Conservation (phyloP, 1,140 invertebrate genomes). For the Papilio machaon region DNA sequence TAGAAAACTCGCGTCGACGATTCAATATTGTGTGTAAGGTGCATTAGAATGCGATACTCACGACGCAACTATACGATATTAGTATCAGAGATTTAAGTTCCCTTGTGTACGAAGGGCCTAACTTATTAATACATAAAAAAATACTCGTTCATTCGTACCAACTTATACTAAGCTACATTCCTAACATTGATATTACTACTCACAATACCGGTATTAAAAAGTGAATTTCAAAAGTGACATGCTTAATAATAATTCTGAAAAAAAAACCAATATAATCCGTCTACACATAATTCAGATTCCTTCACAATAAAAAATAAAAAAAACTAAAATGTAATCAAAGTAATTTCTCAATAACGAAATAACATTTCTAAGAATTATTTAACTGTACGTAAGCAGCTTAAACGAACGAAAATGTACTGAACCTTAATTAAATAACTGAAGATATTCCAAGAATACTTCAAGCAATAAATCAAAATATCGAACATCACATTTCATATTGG, state of each 20-base stretch:
- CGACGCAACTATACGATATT: too few relatives aligned
- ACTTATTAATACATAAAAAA: neutral
- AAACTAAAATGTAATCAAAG: conserved; percentile 1
- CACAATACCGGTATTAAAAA: neutral
- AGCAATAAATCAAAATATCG: neutral
- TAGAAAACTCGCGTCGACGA: too few relatives aligned
- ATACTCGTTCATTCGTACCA: neutral
- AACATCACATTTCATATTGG: conserved; percentile 26
- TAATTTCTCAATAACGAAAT: neutral
- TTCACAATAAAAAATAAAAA: neutral
- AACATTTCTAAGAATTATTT: neutral
- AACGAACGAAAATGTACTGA: neutral
- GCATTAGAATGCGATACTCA: too few relatives aligned
- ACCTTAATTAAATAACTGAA: neutral
- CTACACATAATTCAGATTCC: neutral
- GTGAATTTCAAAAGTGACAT: neutral
- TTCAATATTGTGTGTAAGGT: too few relatives aligned
- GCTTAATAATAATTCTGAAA: neutral
- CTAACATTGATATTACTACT: neutral
- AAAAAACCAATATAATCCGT: neutral
- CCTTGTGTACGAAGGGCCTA: too few relatives aligned
- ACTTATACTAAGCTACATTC: neutral
- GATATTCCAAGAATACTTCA: neutral
- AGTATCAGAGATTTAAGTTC: too few relatives aligned
- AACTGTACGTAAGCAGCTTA: neutral